These are phyloP conservation scores for Protodeltote pygarga DNA, from an alignment of 2,888 invertebrate genomes.

Conservation along the genomic window DNA sequence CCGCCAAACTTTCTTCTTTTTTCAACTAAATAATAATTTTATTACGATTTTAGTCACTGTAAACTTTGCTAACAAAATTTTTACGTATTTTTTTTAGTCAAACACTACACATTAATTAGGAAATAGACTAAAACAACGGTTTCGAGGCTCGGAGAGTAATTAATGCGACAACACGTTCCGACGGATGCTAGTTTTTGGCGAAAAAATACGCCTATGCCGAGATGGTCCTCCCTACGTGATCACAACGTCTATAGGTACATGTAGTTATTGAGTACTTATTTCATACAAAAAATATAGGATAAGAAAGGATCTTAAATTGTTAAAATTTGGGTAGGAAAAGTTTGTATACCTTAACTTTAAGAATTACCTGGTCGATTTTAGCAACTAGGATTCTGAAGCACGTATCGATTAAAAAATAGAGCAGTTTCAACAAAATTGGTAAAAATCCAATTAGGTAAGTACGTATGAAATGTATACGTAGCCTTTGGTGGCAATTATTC, in stretches of 20 bases:
- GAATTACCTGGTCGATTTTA: background rate
- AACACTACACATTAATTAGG: constrained; percentile 17
- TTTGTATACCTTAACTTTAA: no score
- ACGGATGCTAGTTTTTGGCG: constrained; percentile 74
- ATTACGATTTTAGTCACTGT: no score
- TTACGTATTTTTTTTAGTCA: background rate
- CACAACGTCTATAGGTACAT: no score
- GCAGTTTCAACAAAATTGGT: constrained; percentile 19
- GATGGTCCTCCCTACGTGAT: constrained; percentile 28
- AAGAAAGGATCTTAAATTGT: no score
- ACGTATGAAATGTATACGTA: constrained; percentile 35
- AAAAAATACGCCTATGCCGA: constrained; percentile 80
- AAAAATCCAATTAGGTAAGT: constrained; percentile 43
- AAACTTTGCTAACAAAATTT: background rate
- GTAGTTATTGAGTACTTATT: background rate
- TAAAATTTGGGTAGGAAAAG: no score
- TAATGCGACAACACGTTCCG: constrained; percentile 71
- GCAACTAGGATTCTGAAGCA: constrained; percentile 14
- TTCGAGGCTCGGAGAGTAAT: constrained; percentile 46
- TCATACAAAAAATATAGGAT: no score
- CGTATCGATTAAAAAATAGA: constrained; percentile 14
- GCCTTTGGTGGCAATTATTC: constrained; percentile 44
- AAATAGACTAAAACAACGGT: constrained; percentile 34
- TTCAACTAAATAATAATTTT: background rate
- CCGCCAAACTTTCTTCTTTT: no score